These are phyloP conservation scores for Chironomus tepperi DNA, from an alignment of 1,140 invertebrate species.

Conservation along the genomic window DNA sequence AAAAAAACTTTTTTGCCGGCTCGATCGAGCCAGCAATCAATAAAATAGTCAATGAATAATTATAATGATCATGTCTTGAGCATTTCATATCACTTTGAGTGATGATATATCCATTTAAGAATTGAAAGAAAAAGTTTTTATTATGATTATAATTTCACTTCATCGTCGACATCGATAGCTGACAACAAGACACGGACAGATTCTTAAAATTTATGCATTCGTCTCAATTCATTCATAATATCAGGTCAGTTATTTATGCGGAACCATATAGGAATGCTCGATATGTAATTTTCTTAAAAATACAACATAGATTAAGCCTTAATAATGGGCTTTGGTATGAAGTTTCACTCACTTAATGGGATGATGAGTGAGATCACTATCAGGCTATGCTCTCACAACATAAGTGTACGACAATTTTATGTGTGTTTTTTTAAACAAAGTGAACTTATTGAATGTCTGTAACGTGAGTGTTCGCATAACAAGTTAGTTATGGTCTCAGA, in stretches of 20 bases:
- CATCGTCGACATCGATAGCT: too few species aligned
- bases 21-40: too few species aligned
- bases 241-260: neutral
- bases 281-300: neutral
- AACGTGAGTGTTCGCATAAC: too few species aligned
- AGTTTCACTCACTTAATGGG: neutral
- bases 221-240: neutral
- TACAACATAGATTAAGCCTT: neutral
- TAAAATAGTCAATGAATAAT: neutral
- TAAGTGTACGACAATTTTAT: neutral
- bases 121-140: neutral
- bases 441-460: neutral
- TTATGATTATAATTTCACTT: too few species aligned
- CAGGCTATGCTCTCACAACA: neutral
- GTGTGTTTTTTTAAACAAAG: too few species aligned
- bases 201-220: neutral
- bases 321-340: neutral
- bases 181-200: too few species aligned
- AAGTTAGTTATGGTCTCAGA: too few species aligned
- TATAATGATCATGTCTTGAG: neutral
- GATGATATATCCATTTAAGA: neutral
- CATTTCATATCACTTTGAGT: neutral
- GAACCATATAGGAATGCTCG: neutral
- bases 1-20: too few species aligned
- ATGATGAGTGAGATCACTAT: neutral